Percentiles rank a stretch among this genome's conserved stretches.
phyloP scores from a whole-genome alignment of 2,797 vertebrate genomes.

The Sylvia borin region DNA sequence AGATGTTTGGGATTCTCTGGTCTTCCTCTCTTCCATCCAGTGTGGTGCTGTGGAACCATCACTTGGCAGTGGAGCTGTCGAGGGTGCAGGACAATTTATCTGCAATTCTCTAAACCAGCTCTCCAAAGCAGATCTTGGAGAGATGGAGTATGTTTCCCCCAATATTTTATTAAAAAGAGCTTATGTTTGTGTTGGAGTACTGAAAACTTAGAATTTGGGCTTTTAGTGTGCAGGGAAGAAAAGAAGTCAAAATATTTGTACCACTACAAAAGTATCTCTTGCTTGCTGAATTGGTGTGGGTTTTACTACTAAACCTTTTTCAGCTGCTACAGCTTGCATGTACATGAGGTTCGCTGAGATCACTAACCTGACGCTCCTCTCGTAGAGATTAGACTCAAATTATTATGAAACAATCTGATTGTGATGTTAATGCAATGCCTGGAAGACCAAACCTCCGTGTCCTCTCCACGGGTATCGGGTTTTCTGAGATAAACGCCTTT shows the following conservation, averaged over 20 bases:
- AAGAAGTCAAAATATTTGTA: not conserved
- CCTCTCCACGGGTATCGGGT: not conserved
- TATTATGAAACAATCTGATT: not conserved
- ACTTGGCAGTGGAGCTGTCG: accelerated
- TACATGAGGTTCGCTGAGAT: not conserved
- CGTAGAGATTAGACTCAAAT: not conserved
- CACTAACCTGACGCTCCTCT: not conserved
- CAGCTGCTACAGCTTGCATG: not conserved
- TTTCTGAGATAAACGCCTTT: constrained; percentile 6
- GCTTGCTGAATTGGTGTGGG: not conserved
- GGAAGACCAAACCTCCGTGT: not conserved
- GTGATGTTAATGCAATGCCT: not conserved
- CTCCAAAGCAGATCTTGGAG: not conserved
- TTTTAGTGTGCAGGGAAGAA: too few relatives aligned
- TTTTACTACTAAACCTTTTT: not conserved
- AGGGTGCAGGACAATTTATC: not conserved
- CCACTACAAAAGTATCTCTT: not conserved
- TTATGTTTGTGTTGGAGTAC: not conserved
- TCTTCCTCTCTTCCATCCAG: not conserved
- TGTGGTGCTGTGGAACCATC: accelerated
- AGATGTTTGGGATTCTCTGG: not conserved
- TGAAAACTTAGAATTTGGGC: too few relatives aligned
- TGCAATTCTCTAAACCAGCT: not conserved
- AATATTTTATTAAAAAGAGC: not conserved
- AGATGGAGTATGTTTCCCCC: not conserved